phyloP scores from a whole-genome alignment of 2,113 vertebrate genomes.

The Neofelis nebulosa region DNA sequence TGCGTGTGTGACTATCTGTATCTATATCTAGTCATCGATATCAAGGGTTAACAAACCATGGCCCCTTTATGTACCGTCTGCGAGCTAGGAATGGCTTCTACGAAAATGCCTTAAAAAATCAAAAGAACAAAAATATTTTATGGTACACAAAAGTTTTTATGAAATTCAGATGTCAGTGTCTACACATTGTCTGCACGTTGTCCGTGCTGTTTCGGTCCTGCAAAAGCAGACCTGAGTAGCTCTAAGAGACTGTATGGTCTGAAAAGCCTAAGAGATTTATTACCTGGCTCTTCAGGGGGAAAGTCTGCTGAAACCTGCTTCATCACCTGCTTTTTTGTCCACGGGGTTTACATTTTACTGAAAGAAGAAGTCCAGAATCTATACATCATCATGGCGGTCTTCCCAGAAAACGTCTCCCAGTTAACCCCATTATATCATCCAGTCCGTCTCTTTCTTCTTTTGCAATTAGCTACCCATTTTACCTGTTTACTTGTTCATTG shows the following conservation, averaged over 20 bases:
- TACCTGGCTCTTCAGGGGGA: not conserved
- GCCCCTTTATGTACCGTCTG: not conserved
- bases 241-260: rapidly evolving
- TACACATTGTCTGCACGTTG: not conserved
- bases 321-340: not conserved
- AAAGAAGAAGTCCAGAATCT: not conserved
- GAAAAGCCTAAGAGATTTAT: not conserved
- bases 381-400: not conserved
- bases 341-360: not conserved
- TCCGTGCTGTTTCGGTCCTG: not conserved
- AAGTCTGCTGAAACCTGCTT: not conserved
- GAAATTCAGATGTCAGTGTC: not conserved
- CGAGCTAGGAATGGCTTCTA: not conserved
- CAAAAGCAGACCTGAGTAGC: not conserved
- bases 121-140: not conserved
- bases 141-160: not conserved
- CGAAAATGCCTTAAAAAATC: not conserved
- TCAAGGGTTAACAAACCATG: not conserved
- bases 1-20: not conserved
- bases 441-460: not conserved
- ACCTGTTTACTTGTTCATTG: not conserved
- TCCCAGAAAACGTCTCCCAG: not conserved
- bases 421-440: not conserved
- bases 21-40: not conserved
- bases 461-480: not conserved